Evolutionary conservation across 2,797 vertebrate genomes (phyloP).

Genomic region (Rhodeus uyekii): DNA sequence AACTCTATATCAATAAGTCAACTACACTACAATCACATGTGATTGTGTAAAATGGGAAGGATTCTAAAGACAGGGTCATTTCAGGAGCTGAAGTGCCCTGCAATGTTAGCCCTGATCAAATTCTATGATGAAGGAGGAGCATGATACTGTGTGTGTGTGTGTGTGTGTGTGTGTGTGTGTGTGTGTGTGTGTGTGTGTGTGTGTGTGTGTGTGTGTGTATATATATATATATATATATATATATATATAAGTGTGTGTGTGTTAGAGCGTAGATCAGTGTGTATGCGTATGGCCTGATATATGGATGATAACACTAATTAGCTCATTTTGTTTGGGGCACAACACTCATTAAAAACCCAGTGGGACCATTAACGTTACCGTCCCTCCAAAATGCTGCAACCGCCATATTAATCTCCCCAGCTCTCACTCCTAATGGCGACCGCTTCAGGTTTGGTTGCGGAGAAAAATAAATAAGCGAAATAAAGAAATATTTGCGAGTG

Average conservation of each 20-base stretch:
- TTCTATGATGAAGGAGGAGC: conserved; percentile 51
- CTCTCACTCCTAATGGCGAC: conserved; percentile 76
- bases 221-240: no score
- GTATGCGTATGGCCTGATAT: conserved; percentile 80
- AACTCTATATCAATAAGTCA: conserved; percentile 22
- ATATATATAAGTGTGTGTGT: conserved; percentile 26
- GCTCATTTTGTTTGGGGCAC: conserved; percentile 86
- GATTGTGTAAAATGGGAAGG: conserved; percentile 20
- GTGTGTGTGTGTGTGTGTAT: conserved; percentile 57
- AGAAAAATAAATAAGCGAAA: conserved; percentile 44
- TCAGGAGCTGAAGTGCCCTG: conserved; percentile 43
- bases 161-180: conserved; percentile 17
- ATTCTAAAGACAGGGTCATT: conserved; percentile 50
- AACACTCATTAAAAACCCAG: conserved; percentile 86
- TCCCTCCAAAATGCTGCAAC: conserved; percentile 81
- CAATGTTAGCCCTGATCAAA: conserved; percentile 51
- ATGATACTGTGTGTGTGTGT: conserved; percentile 48
- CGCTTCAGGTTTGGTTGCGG: conserved; percentile 79
- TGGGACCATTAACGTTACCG: conserved; percentile 84
- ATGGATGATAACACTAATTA: conserved; percentile 87
- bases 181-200: conserved; percentile 68
- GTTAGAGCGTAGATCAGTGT: conserved; percentile 63
- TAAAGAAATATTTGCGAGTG: conserved; percentile 71
- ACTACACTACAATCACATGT: conserved; percentile 30
- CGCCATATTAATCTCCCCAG: conserved; percentile 76